These are phyloP conservation scores for Lepus townsendii DNA, from an alignment of 2,797 vertebrate species.

Conservation along the genomic window DNA sequence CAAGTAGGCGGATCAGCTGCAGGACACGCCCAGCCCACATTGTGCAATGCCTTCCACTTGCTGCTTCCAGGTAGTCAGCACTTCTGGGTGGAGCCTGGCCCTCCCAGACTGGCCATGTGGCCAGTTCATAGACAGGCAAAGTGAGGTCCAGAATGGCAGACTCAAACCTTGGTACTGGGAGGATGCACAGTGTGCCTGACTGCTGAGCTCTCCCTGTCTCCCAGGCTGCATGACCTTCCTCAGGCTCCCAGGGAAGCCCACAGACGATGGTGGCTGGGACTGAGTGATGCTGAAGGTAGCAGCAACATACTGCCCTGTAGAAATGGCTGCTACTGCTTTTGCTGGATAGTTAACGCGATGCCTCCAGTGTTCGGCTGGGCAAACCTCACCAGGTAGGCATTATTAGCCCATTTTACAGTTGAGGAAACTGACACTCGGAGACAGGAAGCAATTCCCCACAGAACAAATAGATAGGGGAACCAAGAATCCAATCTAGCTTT, in stretches of 20 bases:
- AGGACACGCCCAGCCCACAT: rapidly evolving
- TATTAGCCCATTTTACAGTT: not conserved
- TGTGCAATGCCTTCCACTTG: not conserved
- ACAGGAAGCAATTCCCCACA: not conserved
- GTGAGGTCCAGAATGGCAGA: not conserved
- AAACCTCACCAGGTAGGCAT: not conserved
- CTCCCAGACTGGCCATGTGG: not conserved
- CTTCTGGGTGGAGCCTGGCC: not conserved
- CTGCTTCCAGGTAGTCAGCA: not conserved
- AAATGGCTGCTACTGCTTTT: not conserved
- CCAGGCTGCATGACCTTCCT: not conserved
- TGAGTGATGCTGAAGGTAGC: not conserved
- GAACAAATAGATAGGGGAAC: not conserved
- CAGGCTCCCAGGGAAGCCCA: not conserved
- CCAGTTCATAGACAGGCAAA: not conserved
- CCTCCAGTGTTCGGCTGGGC: not conserved
- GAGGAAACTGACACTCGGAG: constrained; percentile 13
- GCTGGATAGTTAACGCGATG: not conserved
- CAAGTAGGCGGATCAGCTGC: not conserved
- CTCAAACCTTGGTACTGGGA: not conserved
- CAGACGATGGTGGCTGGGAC: not conserved
- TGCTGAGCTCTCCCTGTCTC: not conserved
- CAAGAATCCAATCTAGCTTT: not conserved
- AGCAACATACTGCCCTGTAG: no score
- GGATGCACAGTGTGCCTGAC: not conserved